A percentile compares a stretch with the other conserved stretches of the same genome.
phyloP scores from a whole-genome alignment of 2,888 invertebrate genomes.

The Hartigia nigra region DNA sequence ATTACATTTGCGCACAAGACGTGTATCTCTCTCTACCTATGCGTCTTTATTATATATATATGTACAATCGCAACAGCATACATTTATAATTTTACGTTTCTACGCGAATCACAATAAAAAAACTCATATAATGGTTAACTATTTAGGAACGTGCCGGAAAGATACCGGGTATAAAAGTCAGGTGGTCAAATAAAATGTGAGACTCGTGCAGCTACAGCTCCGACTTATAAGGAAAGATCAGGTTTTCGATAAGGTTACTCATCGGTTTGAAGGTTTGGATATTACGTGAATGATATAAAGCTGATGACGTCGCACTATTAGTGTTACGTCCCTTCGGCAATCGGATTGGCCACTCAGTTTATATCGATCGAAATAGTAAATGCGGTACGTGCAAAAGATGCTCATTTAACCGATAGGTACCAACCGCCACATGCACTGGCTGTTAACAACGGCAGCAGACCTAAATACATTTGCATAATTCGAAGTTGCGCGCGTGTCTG shows the following conservation, averaged over 20 bases:
- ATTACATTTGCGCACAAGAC: not conserved
- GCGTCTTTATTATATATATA: not conserved
- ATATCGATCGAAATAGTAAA: not conserved
- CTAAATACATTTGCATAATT: slow-evolving; percentile 58
- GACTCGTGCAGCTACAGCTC: not conserved
- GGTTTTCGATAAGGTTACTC: not conserved
- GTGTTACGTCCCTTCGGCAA: not conserved
- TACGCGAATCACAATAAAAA: not conserved
- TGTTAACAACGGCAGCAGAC: slow-evolving; percentile 50
- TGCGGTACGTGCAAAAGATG: slow-evolving; percentile 10
- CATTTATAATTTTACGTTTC: not conserved
- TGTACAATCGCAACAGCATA: not conserved
- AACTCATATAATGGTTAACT: not conserved
- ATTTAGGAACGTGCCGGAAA: too few species aligned
- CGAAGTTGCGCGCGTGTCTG: slow-evolving; percentile 40
- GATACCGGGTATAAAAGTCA: not conserved
- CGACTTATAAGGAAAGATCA: not conserved
- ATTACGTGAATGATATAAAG: not conserved
- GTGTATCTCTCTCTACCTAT: not conserved
- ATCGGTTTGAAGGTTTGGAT: not conserved
- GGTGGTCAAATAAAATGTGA: not conserved
- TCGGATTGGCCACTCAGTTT: not conserved
- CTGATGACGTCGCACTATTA: not conserved
- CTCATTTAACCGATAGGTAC: slow-evolving; percentile 14
- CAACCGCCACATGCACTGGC: slow-evolving; percentile 35